A percentile compares a stretch with the other conserved stretches of the same genome.
phyloP scores from a whole-genome alignment of 2,113 vertebrate genomes.

The Romanogobio albipinnatus region DNA sequence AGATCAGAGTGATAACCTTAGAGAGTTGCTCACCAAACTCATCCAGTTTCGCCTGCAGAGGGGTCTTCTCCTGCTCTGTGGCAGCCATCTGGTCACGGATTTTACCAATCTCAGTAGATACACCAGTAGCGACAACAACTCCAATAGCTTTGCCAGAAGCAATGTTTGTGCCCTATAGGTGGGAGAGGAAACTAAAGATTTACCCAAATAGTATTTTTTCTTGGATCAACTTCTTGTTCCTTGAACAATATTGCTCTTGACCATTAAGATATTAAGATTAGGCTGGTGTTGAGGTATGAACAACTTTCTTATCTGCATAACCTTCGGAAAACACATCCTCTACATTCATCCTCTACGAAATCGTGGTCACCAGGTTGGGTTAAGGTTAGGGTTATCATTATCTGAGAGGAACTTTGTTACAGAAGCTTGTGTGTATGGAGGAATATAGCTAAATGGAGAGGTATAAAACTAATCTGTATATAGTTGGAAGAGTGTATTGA shows the following conservation, averaged over 20 bases:
- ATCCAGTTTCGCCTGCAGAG: conserved; percentile 91
- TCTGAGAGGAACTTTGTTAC: neutral
- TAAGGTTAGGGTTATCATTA: neutral
- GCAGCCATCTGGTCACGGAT: conserved; percentile 95
- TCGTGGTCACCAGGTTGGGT: neutral
- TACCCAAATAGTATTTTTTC: neutral
- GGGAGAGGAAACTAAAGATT: neutral
- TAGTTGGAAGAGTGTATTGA: neutral
- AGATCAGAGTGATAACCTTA: conserved; percentile 95
- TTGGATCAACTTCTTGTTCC: neutral
- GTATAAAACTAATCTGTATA: neutral
- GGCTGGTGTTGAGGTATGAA: neutral
- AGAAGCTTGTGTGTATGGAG: neutral
- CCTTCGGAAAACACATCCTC: neutral
- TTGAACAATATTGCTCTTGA: neutral
- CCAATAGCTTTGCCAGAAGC: conserved; percentile 89
- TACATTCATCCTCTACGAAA: neutral
- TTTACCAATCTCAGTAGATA: conserved; percentile 91
- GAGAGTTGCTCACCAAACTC: conserved; percentile 96
- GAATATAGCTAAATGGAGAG: neutral
- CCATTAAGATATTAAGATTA: neutral
- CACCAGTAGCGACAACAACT: conserved; percentile 84
- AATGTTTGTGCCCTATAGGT: conserved; percentile 87
- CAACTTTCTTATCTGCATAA: too few relatives aligned
- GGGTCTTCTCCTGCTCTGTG: conserved; percentile 92